Conservation (phyloP, 2,888 invertebrate genomes). For the Thereva nobilitata region DNA sequence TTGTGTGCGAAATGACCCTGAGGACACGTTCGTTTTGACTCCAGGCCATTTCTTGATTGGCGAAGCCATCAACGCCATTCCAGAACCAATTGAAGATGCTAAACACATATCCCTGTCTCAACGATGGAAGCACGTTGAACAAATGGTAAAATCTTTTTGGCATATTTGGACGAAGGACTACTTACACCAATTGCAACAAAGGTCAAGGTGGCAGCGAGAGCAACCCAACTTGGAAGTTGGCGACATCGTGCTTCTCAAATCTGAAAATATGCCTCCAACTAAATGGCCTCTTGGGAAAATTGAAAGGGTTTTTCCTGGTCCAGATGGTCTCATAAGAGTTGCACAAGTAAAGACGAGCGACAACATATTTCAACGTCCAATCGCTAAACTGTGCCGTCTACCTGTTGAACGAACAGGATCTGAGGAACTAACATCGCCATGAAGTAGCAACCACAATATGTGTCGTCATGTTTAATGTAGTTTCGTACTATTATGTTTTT, state of each 20-base stretch:
- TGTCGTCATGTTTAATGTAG: too few relatives aligned
- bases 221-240: not conserved
- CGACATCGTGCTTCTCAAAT: not conserved
- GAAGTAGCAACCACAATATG: too few relatives aligned
- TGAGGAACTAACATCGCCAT: not conserved
- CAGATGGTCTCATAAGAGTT: not conserved
- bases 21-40: too few relatives aligned
- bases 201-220: slow-evolving; percentile 23
- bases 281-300: not conserved
- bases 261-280: not conserved
- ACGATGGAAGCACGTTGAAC: slow-evolving; percentile 43
- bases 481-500: too few relatives aligned
- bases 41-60: too few relatives aligned
- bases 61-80: slow-evolving; percentile 4
- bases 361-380: not conserved
- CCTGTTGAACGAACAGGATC: not conserved
- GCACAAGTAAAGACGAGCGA: not conserved
- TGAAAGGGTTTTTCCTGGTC: not conserved
- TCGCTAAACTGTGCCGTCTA: not conserved
- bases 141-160: slow-evolving; percentile 39
- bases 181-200: slow-evolving; percentile 42
- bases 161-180: slow-evolving; percentile 41
- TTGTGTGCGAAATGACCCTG: too few relatives aligned
- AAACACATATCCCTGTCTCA: not conserved
- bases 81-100: slow-evolving; percentile 13